These are phyloP conservation scores for Procambarus clarkii DNA, from an alignment of 1,140 invertebrate genomes.

Conservation along the genomic window DNA sequence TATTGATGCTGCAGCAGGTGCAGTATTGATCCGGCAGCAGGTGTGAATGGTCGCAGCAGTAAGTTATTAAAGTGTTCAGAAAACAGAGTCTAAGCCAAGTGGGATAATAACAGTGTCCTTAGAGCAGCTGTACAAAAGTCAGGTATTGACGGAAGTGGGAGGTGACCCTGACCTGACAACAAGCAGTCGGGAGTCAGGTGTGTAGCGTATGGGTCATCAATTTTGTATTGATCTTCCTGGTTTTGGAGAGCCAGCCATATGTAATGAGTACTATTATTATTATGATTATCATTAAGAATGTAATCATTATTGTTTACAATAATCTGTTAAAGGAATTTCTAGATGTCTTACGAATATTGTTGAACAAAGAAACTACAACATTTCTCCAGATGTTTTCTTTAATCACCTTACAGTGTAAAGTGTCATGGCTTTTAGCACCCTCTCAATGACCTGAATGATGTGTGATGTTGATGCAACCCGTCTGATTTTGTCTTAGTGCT, in stretches of 20 bases:
- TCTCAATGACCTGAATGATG: not conserved
- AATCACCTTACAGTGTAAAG: not conserved
- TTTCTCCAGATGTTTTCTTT: conserved; percentile 36
- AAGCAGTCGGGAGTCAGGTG: not conserved
- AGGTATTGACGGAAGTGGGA: not conserved
- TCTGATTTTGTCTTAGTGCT: no score
- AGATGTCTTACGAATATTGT: conserved; percentile 68
- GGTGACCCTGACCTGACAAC: not conserved
- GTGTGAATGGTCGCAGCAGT: no score
- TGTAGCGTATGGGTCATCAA: not conserved
- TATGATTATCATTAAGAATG: conserved; percentile 53
- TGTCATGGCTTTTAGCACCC: no score
- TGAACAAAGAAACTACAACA: conserved; percentile 66
- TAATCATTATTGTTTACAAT: conserved; percentile 66
- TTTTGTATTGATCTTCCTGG: not conserved
- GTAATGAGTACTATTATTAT: not conserved
- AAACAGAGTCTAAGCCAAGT: no score
- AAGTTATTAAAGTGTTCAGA: no score
- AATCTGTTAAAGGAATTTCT: conserved; percentile 64
- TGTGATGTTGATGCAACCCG: no score
- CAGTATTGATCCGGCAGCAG: no score
- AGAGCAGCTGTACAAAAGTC: not conserved
- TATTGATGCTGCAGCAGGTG: no score
- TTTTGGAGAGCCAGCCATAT: not conserved
- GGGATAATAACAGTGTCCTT: not conserved